Percentiles rank a stretch among this genome's conserved stretches.
Evolutionary conservation across 2,113 vertebrate genomes (phyloP).

Genomic region (Eurypyga helias): DNA sequence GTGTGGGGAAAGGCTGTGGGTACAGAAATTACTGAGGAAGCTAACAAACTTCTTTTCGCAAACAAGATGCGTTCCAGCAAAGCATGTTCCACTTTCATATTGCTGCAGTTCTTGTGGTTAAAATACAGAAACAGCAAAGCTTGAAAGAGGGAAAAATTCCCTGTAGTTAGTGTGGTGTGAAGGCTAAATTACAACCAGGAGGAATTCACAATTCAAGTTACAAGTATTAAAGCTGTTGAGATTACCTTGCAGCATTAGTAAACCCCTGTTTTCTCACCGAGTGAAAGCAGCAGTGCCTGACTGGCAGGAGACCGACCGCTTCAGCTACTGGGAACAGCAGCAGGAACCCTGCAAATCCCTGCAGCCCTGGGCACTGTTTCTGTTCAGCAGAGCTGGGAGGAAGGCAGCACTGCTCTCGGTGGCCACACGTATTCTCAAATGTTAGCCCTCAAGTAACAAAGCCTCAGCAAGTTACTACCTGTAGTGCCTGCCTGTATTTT

Average conservation of each 20-base stretch:
- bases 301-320: neutral
- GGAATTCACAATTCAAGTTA: neutral
- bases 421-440: accelerated
- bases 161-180: neutral
- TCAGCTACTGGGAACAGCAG: neutral
- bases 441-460: neutral
- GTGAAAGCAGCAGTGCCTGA: neutral
- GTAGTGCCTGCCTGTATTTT: neutral
- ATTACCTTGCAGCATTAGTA: neutral
- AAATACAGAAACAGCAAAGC: neutral
- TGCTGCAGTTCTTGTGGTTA: neutral
- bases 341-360: neutral
- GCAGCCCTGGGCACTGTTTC: neutral
- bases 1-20: neutral
- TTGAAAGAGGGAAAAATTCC: neutral
- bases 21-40: neutral
- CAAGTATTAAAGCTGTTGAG: neutral
- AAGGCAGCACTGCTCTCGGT: neutral
- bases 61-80: neutral
- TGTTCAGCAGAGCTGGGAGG: neutral
- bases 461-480: neutral
- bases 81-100: neutral
- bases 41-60: neutral
- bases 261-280: neutral
- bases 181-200: neutral